Base-by-base conservation (phyloP, 2,797 vertebrate genomes). In the Acipenser oxyrinchus region DNA sequence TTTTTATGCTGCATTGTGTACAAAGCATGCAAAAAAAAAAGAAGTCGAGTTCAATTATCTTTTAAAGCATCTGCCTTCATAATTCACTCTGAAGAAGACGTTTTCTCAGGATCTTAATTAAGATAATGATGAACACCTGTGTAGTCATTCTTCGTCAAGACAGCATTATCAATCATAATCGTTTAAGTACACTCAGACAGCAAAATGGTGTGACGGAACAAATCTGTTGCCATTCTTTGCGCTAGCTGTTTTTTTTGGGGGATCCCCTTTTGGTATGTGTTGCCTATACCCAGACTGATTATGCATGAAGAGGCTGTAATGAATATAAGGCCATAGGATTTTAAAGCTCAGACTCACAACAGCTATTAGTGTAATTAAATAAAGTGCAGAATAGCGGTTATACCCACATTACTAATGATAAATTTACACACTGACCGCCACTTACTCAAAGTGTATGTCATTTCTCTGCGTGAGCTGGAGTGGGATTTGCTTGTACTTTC, bases 91-190 rank as follows among this genome's bases (percentile, higher is more conserved):
- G 83, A 79, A 84, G 80, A 83, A 73, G 78, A 78, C 84, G 79
- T 86, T 87, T 86, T 83, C 79, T 82, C 78, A 74, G 77, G 82
- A 83, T 83, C 82, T 83, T 88, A 84, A 84, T 84, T 84, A 86
- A 84, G 81, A 83, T 86, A 88, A 88, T 76, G 77, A 84, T 71
- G 80, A 85, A 81, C 84, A 87, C 85, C 84, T 86, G 83, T 83
- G 85, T 86, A 76, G 79, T 84, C 82, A 86, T 79, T 87, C 84
- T 69, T 83, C 73, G 76, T 80, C 79, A 79, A 83, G 83, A 79
- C 80, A 86, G 78, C 77, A 77, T 85, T 86, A 88, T 87, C 85
- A 86, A 86, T 88, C 85, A 86, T 82, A 85, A 84, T 83, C 84
- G 80, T 84, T 84, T 87, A 88, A 86, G 82, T 75, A 83, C 77